A percentile compares a stretch with the other conserved stretches of the same genome.
Evolutionary conservation across 2,113 vertebrate genomes (phyloP).

Genomic region (Corythoichthys intestinalis): DNA sequence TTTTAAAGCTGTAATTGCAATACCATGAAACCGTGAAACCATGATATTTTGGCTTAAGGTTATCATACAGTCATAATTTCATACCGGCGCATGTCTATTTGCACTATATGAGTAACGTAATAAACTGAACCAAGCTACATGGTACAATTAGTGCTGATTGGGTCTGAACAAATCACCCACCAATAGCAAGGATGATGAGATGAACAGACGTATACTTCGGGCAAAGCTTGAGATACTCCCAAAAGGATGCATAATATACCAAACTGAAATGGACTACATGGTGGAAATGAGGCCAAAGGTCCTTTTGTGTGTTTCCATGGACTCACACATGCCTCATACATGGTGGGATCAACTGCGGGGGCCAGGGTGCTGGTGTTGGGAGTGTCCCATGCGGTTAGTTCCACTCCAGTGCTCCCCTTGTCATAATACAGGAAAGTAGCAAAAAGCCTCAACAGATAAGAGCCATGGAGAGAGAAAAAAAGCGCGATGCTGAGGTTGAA

Average conservation of each 20-base stretch:
- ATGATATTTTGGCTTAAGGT: too few relatives aligned
- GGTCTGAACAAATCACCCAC: background rate
- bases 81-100: too few relatives aligned
- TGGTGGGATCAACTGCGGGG: constrained; percentile 52
- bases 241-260: too few relatives aligned
- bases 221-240: background rate
- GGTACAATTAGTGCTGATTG: background rate
- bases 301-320: constrained; percentile 26
- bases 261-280: background rate
- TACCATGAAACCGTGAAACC: too few relatives aligned
- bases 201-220: background rate
- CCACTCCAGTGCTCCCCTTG: constrained; percentile 57
- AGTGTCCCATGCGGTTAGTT: constrained; percentile 62
- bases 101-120: too few relatives aligned
- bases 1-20: too few relatives aligned
- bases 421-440: constrained; percentile 49
- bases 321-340: constrained; percentile 53
- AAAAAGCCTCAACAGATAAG: constrained; percentile 53
- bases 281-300: constrained; percentile 3
- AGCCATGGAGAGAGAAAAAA: constrained; percentile 25
- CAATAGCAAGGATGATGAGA: background rate
- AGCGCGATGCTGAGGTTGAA: constrained; percentile 40
- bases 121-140: too few relatives aligned
- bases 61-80: too few relatives aligned
- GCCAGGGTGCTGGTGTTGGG: constrained; percentile 27